Percentiles rank a stretch among this genome's conserved stretches.
phyloP scores from a whole-genome alignment of 1,140 invertebrate species.

The Gonioctena quinquepunctata region DNA sequence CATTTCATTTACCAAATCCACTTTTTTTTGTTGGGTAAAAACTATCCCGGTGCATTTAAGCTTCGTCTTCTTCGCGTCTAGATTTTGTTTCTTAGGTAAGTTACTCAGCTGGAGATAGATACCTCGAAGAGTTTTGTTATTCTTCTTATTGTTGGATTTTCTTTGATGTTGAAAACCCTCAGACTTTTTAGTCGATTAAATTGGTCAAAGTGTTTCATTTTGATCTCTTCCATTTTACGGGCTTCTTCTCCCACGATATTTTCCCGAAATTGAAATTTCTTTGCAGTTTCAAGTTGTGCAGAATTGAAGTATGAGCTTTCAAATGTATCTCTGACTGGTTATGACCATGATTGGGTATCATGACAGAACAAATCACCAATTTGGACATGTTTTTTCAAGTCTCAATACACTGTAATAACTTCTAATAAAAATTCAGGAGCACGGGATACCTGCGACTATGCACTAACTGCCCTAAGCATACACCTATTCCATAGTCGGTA shows the following conservation, averaged over 20 bases:
- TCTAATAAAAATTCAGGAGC: too few relatives aligned
- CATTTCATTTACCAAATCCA: neutral
- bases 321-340: neutral
- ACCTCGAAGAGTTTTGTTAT: neutral
- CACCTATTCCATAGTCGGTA: too few relatives aligned
- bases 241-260: neutral
- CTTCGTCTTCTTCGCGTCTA: neutral
- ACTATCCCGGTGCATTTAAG: neutral
- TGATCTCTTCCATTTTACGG: neutral
- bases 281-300: neutral
- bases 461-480: too few relatives aligned
- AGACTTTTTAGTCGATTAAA: too few relatives aligned
- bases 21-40: neutral
- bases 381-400: neutral
- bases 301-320: neutral
- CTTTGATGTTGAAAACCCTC: neutral
- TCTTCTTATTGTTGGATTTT: neutral
- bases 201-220: too few relatives aligned
- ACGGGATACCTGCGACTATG: too few relatives aligned
- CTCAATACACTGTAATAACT: neutral
- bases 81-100: neutral
- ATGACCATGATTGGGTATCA: neutral
- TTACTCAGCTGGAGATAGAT: neutral
- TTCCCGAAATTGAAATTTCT: neutral
- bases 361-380: neutral